Evolutionary conservation across 2,113 vertebrate genomes (phyloP).

Genomic region (Misgurnus mizolepis): DNA sequence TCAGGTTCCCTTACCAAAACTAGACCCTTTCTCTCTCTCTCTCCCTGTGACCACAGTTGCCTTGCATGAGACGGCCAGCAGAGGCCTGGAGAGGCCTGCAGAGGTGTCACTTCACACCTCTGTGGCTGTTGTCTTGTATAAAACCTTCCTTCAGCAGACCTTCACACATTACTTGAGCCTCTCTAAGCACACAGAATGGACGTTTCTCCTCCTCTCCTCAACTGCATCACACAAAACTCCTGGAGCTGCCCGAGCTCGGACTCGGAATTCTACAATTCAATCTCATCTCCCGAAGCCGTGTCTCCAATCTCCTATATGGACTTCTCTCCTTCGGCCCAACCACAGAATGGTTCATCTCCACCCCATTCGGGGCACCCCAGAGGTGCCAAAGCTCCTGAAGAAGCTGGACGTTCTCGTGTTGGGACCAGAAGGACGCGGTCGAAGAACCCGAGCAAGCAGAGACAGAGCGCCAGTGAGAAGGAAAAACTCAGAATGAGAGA

Average conservation of each 20-base stretch:
- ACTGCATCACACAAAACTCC: conserved; percentile 51
- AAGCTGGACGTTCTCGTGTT: conserved; percentile 19
- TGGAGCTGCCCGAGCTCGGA: conserved; percentile 58
- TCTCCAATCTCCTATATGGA: conserved; percentile 53
- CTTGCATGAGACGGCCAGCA: conserved; percentile 38
- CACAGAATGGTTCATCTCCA: conserved; percentile 15
- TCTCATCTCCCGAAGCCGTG: conserved; percentile 54
- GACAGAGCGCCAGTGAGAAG: conserved; percentile 67
- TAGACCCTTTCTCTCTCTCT: conserved; percentile 39
- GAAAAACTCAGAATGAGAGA: conserved; percentile 71
- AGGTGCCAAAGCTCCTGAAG: background rate
- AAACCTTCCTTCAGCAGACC: conserved; percentile 51
- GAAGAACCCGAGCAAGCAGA: conserved; percentile 61
- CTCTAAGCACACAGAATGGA: conserved; percentile 55
- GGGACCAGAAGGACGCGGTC: conserved; percentile 40
- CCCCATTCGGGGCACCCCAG: background rate
- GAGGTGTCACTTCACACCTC: conserved; percentile 70
- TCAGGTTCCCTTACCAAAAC: conserved; percentile 58
- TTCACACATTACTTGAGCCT: conserved; percentile 23
- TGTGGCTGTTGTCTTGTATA: conserved; percentile 52
- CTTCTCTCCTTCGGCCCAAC: conserved; percentile 31
- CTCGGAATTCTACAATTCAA: conserved; percentile 56
- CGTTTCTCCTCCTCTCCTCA: conserved; percentile 37
- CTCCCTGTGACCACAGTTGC: conserved; percentile 2
- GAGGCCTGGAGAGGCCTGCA: conserved; percentile 54